Conservation (phyloP, 2,888 invertebrate genomes). For the Reticulitermes lucifugus region DNA sequence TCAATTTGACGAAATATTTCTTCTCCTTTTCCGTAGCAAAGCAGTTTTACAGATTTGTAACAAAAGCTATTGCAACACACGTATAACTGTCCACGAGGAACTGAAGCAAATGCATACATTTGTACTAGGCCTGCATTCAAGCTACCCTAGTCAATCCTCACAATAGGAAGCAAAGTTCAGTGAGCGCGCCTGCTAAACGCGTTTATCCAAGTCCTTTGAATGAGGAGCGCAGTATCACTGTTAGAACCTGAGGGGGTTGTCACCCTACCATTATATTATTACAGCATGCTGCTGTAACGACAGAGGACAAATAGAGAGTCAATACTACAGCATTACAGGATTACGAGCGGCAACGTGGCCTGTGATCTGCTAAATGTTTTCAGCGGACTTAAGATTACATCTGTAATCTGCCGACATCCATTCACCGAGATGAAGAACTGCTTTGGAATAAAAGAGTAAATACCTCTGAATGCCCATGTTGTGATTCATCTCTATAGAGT, state of each 20-base stretch:
- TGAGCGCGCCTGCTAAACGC: neutral
- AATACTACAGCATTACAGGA: constrained; percentile 25
- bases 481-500: neutral
- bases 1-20: too few species aligned
- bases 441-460: neutral
- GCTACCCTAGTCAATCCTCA: neutral
- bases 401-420: constrained; percentile 19
- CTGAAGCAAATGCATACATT: too few species aligned
- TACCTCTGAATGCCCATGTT: neutral
- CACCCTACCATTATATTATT: constrained; percentile 20
- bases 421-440: constrained; percentile 17
- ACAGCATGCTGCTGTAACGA: neutral
- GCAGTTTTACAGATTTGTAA: too few species aligned
- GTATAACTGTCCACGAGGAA: too few species aligned
- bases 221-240: neutral
- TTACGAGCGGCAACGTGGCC: constrained; percentile 29
- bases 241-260: neutral
- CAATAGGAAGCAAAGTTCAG: neutral
- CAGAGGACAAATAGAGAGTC: neutral
- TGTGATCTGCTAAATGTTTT: constrained; percentile 25
- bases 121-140: too few species aligned
- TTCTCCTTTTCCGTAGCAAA: too few species aligned
- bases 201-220: constrained; percentile 14
- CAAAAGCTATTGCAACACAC: too few species aligned
- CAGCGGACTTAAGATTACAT: constrained; percentile 19